Percentiles rank a stretch among this genome's conserved stretches.
phyloP scores from a whole-genome alignment of 2,888 invertebrate genomes.

The Agrotis clavis region DNA sequence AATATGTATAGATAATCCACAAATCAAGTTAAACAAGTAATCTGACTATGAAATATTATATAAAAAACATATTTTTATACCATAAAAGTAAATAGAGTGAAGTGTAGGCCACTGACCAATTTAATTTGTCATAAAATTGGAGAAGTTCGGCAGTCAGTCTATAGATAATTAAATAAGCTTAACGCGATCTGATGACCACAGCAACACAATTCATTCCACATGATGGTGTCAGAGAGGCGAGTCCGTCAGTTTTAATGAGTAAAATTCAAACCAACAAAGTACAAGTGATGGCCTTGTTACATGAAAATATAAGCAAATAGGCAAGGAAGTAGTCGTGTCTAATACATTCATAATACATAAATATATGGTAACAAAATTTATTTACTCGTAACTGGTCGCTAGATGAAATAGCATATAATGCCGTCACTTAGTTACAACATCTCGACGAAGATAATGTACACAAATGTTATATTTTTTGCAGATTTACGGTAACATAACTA shows the following conservation, averaged over 20 bases:
- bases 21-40: conserved; percentile 78
- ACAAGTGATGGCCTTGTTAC: conserved; percentile 88
- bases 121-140: conserved; percentile 72
- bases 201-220: conserved; percentile 84
- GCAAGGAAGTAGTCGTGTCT: conserved; percentile 74
- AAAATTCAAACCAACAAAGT: conserved; percentile 82
- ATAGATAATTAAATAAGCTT: conserved; percentile 82
- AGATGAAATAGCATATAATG: conserved; percentile 84
- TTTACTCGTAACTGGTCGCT: conserved; percentile 78
- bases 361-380: conserved; percentile 72
- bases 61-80: conserved; percentile 87
- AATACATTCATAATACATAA: conserved; percentile 75
- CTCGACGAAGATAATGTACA: conserved; percentile 79
- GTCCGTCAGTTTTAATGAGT: conserved; percentile 69
- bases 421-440: conserved; percentile 81
- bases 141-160: conserved; percentile 70
- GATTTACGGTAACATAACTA: conserved; percentile 83
- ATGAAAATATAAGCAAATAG: conserved; percentile 79
- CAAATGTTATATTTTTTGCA: conserved; percentile 89
- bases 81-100: conserved; percentile 82
- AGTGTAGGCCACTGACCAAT: conserved; percentile 83
- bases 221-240: conserved; percentile 73
- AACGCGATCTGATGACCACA: conserved; percentile 79
- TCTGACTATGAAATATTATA: conserved; percentile 74
- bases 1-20: conserved; percentile 84